phyloP scores from a whole-genome alignment of 2,113 vertebrate species.

The Xerus inauris region DNA sequence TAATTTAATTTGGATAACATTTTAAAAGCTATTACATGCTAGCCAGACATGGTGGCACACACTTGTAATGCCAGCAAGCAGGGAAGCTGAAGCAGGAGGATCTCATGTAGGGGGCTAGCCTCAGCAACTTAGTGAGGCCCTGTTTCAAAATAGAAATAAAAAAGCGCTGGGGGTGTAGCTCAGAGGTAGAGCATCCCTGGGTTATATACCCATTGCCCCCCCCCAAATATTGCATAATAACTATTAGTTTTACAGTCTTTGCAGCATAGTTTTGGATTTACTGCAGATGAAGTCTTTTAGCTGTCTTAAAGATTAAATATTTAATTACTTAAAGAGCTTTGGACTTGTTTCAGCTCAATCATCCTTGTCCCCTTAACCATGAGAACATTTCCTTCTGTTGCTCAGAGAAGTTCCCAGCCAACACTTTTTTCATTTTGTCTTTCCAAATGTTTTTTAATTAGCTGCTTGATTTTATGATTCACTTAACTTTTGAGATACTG shows the following conservation, averaged over 20 bases:
- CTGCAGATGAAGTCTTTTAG: background rate
- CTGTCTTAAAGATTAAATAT: background rate
- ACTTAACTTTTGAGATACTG: background rate
- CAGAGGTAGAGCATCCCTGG: no score
- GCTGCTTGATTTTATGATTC: constrained; percentile 8
- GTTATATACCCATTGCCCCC: no score
- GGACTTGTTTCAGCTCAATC: constrained; percentile 24
- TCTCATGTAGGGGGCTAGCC: no score
- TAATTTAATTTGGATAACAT: background rate
- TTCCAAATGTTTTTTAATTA: constrained; percentile 27
- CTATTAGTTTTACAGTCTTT: background rate
- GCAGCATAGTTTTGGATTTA: background rate
- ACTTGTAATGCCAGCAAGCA: no score
- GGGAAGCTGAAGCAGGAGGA: no score
- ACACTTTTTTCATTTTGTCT: constrained; percentile 1
- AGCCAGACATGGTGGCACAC: no score
- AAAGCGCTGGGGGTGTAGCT: no score
- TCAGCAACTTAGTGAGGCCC: no score
- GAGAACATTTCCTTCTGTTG: constrained; percentile 42
- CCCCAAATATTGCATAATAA: background rate
- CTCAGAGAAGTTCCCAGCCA: background rate
- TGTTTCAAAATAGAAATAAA: no score
- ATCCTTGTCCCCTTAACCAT: background rate
- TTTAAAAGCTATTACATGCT: background rate
- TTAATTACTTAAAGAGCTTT: background rate